Conservation (phyloP, 2,888 invertebrate genomes). For the Bembecia ichneumoniformis region DNA sequence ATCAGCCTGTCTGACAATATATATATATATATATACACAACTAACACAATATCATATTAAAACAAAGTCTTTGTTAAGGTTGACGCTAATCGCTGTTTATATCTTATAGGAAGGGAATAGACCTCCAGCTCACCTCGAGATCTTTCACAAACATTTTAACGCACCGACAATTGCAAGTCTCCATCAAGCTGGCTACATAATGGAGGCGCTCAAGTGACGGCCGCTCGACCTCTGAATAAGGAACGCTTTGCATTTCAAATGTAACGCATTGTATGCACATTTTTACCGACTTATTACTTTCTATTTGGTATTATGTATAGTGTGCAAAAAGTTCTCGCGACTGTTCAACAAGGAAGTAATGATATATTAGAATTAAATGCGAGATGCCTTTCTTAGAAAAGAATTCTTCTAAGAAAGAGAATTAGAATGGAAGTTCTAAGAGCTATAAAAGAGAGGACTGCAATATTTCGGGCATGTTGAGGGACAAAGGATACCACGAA, state of each 20-base stretch:
- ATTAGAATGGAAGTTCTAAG: too few relatives aligned
- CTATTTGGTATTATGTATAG: slow-evolving; percentile 32
- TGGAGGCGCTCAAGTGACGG: slow-evolving; percentile 38
- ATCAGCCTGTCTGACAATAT: too few relatives aligned
- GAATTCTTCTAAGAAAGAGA: too few relatives aligned
- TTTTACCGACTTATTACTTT: slow-evolving; percentile 69
- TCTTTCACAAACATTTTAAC: background rate
- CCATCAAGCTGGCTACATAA: slow-evolving; percentile 35
- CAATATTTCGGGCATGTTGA: too few relatives aligned
- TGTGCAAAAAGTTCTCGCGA: background rate
- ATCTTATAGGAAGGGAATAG: background rate
- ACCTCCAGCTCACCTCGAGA: background rate
- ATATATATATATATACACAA: too few relatives aligned
- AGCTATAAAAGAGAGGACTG: too few relatives aligned
- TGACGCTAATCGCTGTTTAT: slow-evolving; percentile 5
- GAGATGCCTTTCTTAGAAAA: too few relatives aligned
- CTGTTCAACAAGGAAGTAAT: too few relatives aligned
- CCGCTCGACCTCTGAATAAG: slow-evolving; percentile 41
- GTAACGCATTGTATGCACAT: slow-evolving; percentile 68
- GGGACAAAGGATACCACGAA: too few relatives aligned
- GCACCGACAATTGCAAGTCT: slow-evolving; percentile 5
- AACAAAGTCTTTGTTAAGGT: background rate
- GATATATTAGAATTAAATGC: too few relatives aligned
- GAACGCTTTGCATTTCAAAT: slow-evolving; percentile 67
- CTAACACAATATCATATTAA: background rate